phyloP scores from a whole-genome alignment of 1,140 invertebrate genomes.

The Bombus impatiens region DNA sequence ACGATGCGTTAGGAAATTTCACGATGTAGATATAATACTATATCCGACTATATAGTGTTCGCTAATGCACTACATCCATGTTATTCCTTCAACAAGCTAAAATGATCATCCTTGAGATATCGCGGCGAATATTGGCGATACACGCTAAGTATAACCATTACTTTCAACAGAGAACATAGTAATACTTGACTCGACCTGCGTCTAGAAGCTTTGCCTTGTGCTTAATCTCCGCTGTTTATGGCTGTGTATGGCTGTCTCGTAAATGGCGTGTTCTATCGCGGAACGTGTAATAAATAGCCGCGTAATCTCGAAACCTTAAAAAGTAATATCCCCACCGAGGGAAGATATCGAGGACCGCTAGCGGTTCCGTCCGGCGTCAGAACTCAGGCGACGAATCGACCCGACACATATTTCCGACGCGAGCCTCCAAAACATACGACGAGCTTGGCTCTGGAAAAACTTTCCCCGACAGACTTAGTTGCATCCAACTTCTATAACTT shows the following conservation, averaged over 20 bases:
- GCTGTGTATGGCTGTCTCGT: not conserved
- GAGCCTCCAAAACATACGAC: too few species aligned
- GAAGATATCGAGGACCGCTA: not conserved
- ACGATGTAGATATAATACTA: not conserved
- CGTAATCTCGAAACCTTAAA: not conserved
- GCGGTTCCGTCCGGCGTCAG: not conserved
- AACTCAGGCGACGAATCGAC: not conserved
- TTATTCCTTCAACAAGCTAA: not conserved
- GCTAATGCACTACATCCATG: not conserved
- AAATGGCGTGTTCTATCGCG: not conserved
- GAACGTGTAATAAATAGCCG: not conserved
- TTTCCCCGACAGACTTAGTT: not conserved
- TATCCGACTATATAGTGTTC: not conserved
- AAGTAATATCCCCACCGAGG: not conserved
- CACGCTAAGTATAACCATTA: not conserved
- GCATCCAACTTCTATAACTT: conserved; percentile 7
- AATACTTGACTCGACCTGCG: not conserved
- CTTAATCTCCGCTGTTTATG: conserved; percentile 19
- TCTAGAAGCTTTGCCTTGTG: not conserved
- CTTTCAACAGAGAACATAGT: not conserved
- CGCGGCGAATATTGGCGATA: conserved; percentile 12
- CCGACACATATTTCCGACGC: not conserved
- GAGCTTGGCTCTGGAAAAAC: not conserved
- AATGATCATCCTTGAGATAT: conserved; percentile 5
- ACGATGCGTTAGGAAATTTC: not conserved